Evolutionary conservation across 2,888 invertebrate genomes (phyloP).

Genomic region (Tetragonula carbonaria): DNA sequence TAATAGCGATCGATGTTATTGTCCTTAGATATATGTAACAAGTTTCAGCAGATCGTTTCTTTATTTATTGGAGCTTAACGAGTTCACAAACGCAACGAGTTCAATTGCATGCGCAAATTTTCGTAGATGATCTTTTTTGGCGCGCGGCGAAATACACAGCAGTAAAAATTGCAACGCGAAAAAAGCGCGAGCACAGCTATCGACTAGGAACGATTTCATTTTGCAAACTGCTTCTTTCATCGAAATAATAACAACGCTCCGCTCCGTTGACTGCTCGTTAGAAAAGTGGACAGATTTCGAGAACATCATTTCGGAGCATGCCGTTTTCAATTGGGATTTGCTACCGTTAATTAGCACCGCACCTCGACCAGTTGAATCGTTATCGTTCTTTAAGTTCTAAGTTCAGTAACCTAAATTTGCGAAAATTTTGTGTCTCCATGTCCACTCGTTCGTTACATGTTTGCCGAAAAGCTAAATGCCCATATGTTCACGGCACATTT

Average conservation of each 20-base stretch:
- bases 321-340: conserved; percentile 27
- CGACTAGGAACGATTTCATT: neutral
- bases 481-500: conserved; percentile 67
- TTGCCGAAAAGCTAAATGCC: conserved; percentile 66
- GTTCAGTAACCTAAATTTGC: conserved; percentile 24
- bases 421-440: conserved; percentile 33
- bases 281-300: neutral
- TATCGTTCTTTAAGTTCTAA: conserved; percentile 34
- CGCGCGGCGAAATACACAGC: neutral
- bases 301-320: conserved; percentile 8
- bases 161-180: neutral
- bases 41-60: neutral
- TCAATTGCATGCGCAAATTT: conserved; percentile 17
- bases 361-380: conserved; percentile 43
- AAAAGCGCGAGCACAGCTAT: neutral
- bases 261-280: neutral
- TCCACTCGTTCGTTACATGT: conserved; percentile 45
- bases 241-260: neutral
- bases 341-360: conserved; percentile 48
- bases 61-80: neutral
- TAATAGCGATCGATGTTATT: conserved; percentile 1
- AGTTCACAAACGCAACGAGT: neutral
- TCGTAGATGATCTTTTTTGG: neutral
- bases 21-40: conserved; percentile 2
- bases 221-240: neutral